Percentiles rank a stretch among this genome's conserved stretches.
Evolutionary conservation across 2,797 vertebrate species (phyloP).

Genomic region (Macropus fuliginosus): DNA sequence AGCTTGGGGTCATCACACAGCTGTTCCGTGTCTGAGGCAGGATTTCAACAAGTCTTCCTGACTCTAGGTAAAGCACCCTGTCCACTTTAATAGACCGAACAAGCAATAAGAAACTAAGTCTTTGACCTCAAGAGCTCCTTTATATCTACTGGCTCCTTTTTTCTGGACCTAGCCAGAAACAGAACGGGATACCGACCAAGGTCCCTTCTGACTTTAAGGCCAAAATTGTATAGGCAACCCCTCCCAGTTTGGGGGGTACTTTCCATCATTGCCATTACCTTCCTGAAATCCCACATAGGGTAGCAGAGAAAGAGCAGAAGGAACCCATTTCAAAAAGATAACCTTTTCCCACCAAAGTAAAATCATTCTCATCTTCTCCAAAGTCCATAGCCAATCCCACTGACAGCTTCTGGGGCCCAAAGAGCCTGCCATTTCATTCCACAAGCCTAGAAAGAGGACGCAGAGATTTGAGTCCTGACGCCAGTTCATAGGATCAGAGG

Average conservation of each 20-base stretch:
- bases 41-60: background rate
- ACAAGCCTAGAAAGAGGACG: background rate
- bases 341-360: background rate
- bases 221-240: background rate
- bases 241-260: background rate
- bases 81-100: background rate
- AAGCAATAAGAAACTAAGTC: background rate
- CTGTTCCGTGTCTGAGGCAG: background rate
- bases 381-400: background rate
- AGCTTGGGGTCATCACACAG: background rate
- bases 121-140: background rate
- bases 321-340: background rate
- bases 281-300: background rate
- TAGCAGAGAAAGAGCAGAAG: background rate
- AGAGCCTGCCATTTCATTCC: background rate
- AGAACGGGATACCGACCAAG: background rate
- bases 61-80: background rate
- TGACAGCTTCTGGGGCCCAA: background rate
- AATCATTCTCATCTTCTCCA: background rate
- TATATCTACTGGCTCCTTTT: background rate
- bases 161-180: background rate
- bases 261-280: background rate
- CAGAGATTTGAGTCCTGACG: background rate
- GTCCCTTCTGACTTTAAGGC: background rate
- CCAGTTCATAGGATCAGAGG: background rate